These are phyloP conservation scores for Yponomeuta evonymella DNA, from an alignment of 2,888 invertebrate genomes.

Conservation along the genomic window DNA sequence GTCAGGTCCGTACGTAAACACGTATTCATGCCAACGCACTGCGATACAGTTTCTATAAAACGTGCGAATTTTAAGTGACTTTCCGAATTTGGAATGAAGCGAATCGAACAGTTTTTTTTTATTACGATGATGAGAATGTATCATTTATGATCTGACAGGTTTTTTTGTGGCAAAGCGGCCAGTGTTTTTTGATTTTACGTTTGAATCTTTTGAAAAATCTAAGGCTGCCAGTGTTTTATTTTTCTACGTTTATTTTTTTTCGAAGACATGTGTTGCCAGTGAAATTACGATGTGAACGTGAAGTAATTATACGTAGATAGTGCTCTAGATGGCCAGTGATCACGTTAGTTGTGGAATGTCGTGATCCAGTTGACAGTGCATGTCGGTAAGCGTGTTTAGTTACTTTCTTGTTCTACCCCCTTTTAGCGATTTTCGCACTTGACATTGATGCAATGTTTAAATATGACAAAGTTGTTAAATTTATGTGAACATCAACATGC, in stretches of 20 bases:
- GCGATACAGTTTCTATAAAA: neutral
- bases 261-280: neutral
- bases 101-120: slow-evolving; percentile 7
- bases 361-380: slow-evolving; percentile 9
- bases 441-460: neutral
- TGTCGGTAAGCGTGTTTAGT: slow-evolving; percentile 9
- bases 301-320: slow-evolving; percentile 13
- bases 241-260: neutral
- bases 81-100: neutral
- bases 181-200: neutral
- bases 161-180: neutral
- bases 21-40: slow-evolving; percentile 25
- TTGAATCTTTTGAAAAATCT: neutral
- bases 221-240: slow-evolving; percentile 8
- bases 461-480: neutral
- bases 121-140: neutral
- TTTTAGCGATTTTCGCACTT: neutral
- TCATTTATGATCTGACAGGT: neutral
- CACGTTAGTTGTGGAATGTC: slow-evolving; percentile 10
- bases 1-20: slow-evolving; percentile 43
- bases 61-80: slow-evolving; percentile 6
- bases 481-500: neutral
- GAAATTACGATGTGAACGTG: slow-evolving; percentile 9
- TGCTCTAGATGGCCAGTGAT: slow-evolving; percentile 15
- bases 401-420: slow-evolving; percentile 12